Percentiles rank a stretch among this genome's conserved stretches.
phyloP scores from a whole-genome alignment of 1,140 invertebrate species.

The Drosophila neocordata region DNA sequence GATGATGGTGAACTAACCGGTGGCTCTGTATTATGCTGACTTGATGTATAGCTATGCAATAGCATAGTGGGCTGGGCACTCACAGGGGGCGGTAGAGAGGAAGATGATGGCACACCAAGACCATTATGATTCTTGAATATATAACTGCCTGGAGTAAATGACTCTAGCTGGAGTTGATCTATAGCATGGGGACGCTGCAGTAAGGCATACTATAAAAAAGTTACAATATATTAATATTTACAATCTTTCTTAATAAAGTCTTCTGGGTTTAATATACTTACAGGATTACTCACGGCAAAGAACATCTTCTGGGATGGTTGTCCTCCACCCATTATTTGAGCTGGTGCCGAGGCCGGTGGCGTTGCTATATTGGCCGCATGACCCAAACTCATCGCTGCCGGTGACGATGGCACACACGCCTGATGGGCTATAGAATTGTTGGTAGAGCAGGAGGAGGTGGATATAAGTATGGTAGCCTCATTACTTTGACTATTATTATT shows the following conservation, averaged over 20 bases:
- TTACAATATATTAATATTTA: background rate
- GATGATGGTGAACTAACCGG: slow-evolving; percentile 68
- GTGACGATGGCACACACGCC: slow-evolving; percentile 74
- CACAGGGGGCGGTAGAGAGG: slow-evolving; percentile 52
- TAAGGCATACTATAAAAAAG: slow-evolving; percentile 52
- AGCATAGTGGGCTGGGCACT: slow-evolving; percentile 65
- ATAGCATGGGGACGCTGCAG: slow-evolving; percentile 57
- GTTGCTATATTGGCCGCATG: slow-evolving; percentile 67
- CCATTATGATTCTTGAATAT: slow-evolving; percentile 75
- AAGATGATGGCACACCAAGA: slow-evolving; percentile 33
- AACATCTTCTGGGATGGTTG: slow-evolving; percentile 59
- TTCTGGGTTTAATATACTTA: slow-evolving; percentile 28
- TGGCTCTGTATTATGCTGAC: slow-evolving; percentile 42
- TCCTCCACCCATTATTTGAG: slow-evolving; percentile 60
- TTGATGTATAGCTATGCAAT: slow-evolving; percentile 66
- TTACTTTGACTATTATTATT: slow-evolving; percentile 20
- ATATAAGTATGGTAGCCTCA: slow-evolving; percentile 66
- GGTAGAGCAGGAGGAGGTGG: slow-evolving; percentile 30
- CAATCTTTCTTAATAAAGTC: accelerated
- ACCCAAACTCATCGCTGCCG: slow-evolving; percentile 62
- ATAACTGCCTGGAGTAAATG: slow-evolving; percentile 44
- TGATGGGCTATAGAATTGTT: slow-evolving; percentile 52
- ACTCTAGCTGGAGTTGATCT: slow-evolving; percentile 63
- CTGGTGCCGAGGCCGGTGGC: slow-evolving; percentile 64
- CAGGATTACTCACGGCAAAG: slow-evolving; percentile 72